A percentile compares a stretch with the other conserved stretches of the same genome.
Conservation (phyloP, 2,888 invertebrate species). For the Nephrotoma appendiculata region DNA sequence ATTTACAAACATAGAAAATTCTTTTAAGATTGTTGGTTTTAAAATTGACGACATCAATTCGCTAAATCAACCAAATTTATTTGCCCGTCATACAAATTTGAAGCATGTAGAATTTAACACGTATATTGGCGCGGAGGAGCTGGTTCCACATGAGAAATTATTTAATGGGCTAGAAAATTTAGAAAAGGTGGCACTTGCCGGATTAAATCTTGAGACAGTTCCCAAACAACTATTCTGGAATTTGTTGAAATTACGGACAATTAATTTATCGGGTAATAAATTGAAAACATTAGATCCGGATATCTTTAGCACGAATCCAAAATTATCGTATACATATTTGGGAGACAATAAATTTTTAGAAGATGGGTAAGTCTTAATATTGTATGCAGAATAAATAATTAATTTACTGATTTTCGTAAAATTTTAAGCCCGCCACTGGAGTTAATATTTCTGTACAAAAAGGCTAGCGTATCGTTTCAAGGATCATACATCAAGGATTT, state of each 20-base stretch:
- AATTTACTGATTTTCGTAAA: not conserved
- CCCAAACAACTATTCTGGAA: not conserved
- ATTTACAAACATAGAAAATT: not conserved
- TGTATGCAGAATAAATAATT: not conserved
- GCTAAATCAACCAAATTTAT: not conserved
- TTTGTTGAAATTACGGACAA: not conserved
- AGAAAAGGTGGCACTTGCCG: not conserved
- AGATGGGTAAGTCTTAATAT: not conserved
- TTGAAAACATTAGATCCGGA: not conserved
- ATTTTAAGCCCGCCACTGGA: not conserved
- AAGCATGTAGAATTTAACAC: not conserved
- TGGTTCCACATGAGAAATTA: not conserved
- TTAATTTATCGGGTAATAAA: not conserved
- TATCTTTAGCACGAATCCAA: not conserved
- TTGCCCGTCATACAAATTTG: not conserved
- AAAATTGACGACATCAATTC: not conserved
- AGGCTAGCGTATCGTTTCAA: not conserved
- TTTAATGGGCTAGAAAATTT: not conserved
- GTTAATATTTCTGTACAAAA: not conserved
- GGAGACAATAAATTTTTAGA: not conserved
- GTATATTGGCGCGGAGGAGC: not conserved
- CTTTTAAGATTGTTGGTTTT: not conserved
- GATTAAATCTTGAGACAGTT: not conserved
- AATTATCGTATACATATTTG: not conserved
- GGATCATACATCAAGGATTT: not conserved